Evolutionary conservation across 2,113 vertebrate genomes (phyloP).

Genomic region (Sula dactylatra): DNA sequence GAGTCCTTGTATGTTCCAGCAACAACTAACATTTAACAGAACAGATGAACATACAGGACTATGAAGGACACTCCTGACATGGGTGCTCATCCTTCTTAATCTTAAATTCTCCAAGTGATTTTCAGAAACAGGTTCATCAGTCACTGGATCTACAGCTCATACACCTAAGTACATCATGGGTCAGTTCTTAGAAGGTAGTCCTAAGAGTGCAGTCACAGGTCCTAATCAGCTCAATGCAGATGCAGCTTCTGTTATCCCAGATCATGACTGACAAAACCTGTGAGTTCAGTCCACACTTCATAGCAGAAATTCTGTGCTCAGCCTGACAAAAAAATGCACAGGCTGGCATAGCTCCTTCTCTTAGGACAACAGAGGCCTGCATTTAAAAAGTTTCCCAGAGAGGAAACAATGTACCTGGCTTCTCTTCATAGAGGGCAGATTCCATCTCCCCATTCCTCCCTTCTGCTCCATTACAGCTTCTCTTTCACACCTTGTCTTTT

Average conservation of each 20-base stretch:
- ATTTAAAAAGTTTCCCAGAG: background rate
- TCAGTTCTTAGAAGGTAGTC: background rate
- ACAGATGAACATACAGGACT: background rate
- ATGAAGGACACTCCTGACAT: background rate
- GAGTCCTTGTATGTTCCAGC: background rate
- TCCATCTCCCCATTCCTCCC: background rate
- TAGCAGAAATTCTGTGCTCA: background rate
- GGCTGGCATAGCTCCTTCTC: background rate
- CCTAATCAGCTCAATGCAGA: background rate
- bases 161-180: background rate
- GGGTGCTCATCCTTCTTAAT: background rate
- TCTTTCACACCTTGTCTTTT: background rate
- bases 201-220: no score
- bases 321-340: background rate
- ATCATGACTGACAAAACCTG: background rate
- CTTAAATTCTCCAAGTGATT: background rate
- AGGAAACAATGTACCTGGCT: background rate
- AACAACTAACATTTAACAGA: background rate
- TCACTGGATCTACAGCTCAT: background rate
- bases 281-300: background rate
- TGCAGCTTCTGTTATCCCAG: background rate
- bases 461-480: background rate
- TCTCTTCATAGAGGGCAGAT: background rate
- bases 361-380: background rate
- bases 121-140: background rate